phyloP scores from a whole-genome alignment of 2,113 vertebrate genomes.

The Muntiacus reevesi region DNA sequence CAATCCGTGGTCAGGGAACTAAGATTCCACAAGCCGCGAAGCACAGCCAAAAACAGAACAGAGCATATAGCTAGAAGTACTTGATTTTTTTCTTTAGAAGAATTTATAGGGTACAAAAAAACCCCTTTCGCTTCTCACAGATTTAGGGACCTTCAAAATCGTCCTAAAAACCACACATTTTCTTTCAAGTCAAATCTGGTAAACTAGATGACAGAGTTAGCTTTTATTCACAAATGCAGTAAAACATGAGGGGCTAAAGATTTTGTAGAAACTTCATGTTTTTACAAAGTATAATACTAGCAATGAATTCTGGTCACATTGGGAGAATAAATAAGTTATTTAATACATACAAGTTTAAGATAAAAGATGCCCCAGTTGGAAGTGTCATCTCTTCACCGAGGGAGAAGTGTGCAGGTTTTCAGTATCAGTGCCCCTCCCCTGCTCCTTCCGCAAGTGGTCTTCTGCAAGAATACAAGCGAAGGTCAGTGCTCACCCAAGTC shows the following conservation, averaged over 20 bases:
- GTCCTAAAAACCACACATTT: slow-evolving; percentile 10
- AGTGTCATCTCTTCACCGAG: slow-evolving; percentile 68
- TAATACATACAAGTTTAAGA: neutral
- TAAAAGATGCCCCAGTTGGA: neutral
- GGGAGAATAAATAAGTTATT: slow-evolving; percentile 39
- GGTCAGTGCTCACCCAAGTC: neutral
- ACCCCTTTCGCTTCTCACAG: slow-evolving; percentile 4
- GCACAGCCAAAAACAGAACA: neutral
- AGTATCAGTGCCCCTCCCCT: rapidly evolving
- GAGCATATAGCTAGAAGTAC: slow-evolving; percentile 54
- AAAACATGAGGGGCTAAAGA: neutral
- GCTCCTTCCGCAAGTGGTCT: slow-evolving; percentile 53
- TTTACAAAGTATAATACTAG: neutral
- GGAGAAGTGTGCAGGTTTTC: slow-evolving; percentile 62
- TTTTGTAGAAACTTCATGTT: slow-evolving; percentile 24
- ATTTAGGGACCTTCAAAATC: slow-evolving; percentile 21
- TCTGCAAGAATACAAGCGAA: slow-evolving; percentile 67
- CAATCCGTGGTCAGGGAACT: neutral
- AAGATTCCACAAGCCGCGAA: neutral
- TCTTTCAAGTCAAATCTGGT: slow-evolving; percentile 39
- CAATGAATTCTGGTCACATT: neutral
- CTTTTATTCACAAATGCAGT: slow-evolving; percentile 65
- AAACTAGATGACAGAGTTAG: neutral
- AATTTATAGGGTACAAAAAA: slow-evolving; percentile 3
- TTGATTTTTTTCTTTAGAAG: slow-evolving; percentile 18